phyloP scores from a whole-genome alignment of 2,888 invertebrate species.

The Agrotis exclamationis region DNA sequence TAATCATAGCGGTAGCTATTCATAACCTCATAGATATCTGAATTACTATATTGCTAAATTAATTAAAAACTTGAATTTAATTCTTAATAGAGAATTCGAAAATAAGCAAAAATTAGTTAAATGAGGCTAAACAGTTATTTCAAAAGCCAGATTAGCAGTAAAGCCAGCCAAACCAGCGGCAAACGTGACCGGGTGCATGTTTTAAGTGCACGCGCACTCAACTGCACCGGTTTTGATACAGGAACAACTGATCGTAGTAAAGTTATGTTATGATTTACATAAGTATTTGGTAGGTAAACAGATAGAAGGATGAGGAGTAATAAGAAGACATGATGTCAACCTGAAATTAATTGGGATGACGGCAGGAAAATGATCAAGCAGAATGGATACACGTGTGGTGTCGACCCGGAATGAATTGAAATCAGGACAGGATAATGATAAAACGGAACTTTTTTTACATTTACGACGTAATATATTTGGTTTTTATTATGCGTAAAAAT shows the following conservation, averaged over 20 bases:
- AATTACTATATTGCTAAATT: no score
- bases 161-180: constrained; percentile 29
- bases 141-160: constrained; percentile 17
- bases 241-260: constrained; percentile 12
- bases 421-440: no score
- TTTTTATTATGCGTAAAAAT: no score
- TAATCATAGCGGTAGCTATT: no score
- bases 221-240: constrained; percentile 37
- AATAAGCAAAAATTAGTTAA: neutral
- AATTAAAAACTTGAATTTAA: neutral
- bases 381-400: no score
- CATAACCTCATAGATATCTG: neutral
- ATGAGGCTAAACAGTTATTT: constrained; percentile 3
- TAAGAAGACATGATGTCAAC: no score
- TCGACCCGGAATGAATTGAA: no score
- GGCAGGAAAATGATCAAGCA: no score
- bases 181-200: constrained; percentile 63
- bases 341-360: no score
- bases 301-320: neutral
- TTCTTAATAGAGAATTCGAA: neutral
- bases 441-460: no score
- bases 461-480: no score
- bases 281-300: neutral
- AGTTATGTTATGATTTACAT: neutral
- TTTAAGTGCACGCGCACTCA: constrained; percentile 36